Conservation (phyloP, 2,113 vertebrate genomes). For the Hiodon alosoides region DNA sequence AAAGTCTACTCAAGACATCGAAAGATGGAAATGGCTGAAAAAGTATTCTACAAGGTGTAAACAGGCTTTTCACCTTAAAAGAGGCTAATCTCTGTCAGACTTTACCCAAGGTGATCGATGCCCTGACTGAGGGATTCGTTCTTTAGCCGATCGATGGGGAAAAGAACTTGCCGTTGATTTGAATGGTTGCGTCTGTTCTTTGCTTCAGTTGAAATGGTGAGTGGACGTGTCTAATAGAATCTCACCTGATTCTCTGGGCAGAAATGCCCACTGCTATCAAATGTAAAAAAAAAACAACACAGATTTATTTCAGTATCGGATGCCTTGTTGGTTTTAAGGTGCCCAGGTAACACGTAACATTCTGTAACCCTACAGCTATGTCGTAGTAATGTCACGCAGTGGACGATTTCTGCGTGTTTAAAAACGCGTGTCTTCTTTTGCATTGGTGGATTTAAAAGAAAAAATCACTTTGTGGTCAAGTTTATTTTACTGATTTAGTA, state of each 20-base stretch:
- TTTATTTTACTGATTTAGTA: slow-evolving; percentile 36
- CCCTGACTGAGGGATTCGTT: not conserved
- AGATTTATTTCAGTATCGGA: slow-evolving; percentile 16
- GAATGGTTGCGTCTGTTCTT: not conserved
- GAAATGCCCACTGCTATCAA: slow-evolving; percentile 45
- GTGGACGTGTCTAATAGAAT: slow-evolving; percentile 30
- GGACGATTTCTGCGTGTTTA: slow-evolving; percentile 37
- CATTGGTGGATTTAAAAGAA: slow-evolving; percentile 22
- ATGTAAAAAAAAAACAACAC: slow-evolving; percentile 17
- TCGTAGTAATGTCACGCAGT: slow-evolving; percentile 18
- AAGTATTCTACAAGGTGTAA: not conserved
- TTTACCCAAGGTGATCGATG: not conserved
- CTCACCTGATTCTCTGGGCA: slow-evolving; percentile 38
- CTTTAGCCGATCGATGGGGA: too few species aligned
- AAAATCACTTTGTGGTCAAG: slow-evolving; percentile 24
- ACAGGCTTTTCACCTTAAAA: not conserved
- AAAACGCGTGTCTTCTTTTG: slow-evolving; percentile 31
- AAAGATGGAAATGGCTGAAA: not conserved
- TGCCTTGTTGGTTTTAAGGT: not conserved
- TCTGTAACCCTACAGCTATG: slow-evolving; percentile 23
- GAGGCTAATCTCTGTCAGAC: not conserved
- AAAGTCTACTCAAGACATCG: not conserved
- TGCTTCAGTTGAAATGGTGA: not conserved
- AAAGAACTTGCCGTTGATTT: too few species aligned
- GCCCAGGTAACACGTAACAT: slow-evolving; percentile 21